These are phyloP conservation scores for Drosophila paranaensis DNA, from an alignment of 2,888 invertebrate genomes.

Conservation along the genomic window DNA sequence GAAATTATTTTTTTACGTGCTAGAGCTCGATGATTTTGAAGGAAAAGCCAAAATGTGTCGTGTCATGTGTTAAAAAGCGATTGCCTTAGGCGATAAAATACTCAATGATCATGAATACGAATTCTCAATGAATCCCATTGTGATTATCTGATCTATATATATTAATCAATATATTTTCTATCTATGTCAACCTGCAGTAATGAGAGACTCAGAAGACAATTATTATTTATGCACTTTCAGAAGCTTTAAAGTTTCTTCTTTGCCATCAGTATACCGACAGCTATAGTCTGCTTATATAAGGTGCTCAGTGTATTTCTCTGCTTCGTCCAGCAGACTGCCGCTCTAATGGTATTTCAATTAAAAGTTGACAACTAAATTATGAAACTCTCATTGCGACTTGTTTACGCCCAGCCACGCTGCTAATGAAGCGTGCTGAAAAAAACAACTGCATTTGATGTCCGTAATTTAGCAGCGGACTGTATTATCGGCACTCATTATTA, in stretches of 20 bases:
- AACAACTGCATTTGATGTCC: neutral
- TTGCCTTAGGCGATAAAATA: neutral
- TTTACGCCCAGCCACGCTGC: conserved; percentile 16
- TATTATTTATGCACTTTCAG: too few species aligned
- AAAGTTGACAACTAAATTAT: conserved; percentile 57
- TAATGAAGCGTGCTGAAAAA: conserved; percentile 27
- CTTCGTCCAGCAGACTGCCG: conserved; percentile 7
- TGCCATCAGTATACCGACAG: too few species aligned
- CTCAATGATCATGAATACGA: too few species aligned
- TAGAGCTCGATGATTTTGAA: conserved; percentile 23
- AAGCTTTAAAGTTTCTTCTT: too few species aligned
- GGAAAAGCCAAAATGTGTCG: conserved; percentile 31
- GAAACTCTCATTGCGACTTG: conserved; percentile 46
- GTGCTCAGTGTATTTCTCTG: neutral
- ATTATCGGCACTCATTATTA: conserved; percentile 3
- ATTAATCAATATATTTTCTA: neutral
- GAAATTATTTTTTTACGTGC: conserved; percentile 15
- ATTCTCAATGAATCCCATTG: neutral
- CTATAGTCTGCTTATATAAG: neutral
- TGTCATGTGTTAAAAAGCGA: neutral
- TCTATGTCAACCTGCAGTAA: neutral
- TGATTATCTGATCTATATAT: neutral
- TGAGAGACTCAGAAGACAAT: neutral
- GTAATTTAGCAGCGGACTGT: conserved; percentile 10
- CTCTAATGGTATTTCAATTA: conserved; percentile 60